Base-by-base conservation (phyloP, 2,113 vertebrate genomes). In the Myanophis thanlyinensis region DNA sequence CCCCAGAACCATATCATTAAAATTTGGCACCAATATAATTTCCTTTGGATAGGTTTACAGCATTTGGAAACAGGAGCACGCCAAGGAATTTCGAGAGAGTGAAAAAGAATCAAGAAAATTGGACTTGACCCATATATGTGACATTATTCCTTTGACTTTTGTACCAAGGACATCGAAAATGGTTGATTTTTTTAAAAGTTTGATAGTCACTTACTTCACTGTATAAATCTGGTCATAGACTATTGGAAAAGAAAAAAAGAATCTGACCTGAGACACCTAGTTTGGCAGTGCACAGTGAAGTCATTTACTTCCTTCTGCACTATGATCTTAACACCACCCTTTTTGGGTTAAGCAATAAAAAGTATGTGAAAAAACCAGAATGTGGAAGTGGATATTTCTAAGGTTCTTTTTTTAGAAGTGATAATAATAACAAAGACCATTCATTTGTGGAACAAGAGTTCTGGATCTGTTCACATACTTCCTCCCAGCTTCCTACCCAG, bases 291-390 rank as follows among this genome's bases (percentile, higher is more conserved):
- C 35, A 52, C 40, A 9, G n/a, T 44, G 87, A 54, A 52, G 18
- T 18, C 23, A 44, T 40, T 54, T 53, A 44, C 4, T 88, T 40
- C 87, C 51, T 94, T 95, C 95, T 93, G 93, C 94, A 94, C 87
- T 56, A 8, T 85, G 51, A 90, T 93, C 88, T 89, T 92, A 91
- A 87, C 46, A 89, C 87, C 51, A 86, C 46, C 85, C 59, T 40
- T 25, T 53, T 35, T 54, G 20, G 73, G 2, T 94, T 91, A 91
- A 93, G 90, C 49, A 91, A 93, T 30, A 59, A 87, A 95, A 47
- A 46, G 1, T 44, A 48, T 23, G 25, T 49, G n/a, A 40, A 52
- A 20, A 88, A 88, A 20, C 10, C 25, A 49, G 11, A 86, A 48
- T 30, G 27, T 47, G 47, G 47, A 86, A 27, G 27, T 25, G 30